A percentile compares a stretch with the other conserved stretches of the same genome.
These are phyloP conservation scores for Hydrochoerus hydrochaeris DNA, from an alignment of 2,113 vertebrate genomes.

Conservation along the genomic window DNA sequence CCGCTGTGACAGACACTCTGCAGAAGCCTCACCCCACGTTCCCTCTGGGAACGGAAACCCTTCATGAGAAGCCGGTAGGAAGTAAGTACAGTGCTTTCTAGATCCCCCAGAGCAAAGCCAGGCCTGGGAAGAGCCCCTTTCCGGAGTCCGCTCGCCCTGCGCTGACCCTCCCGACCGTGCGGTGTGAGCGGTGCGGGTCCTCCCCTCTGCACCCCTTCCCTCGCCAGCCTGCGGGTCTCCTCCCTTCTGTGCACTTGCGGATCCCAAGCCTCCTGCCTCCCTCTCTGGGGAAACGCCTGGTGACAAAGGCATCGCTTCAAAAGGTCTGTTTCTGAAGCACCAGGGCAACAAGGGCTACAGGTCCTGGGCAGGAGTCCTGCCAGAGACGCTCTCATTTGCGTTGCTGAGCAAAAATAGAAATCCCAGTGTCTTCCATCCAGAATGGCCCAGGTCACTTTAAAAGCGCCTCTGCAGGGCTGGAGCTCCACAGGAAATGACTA, in stretches of 20 bases:
- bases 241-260: too few species aligned
- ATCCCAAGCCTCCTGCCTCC: constrained; percentile 8
- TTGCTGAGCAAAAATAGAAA: constrained; percentile 61
- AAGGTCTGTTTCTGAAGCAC: background rate
- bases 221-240: background rate
- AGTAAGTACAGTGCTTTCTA: constrained; percentile 9
- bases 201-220: background rate
- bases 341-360: background rate
- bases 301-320: constrained; percentile 49
- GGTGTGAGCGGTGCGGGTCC: background rate
- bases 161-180: background rate
- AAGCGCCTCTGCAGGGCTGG: constrained; percentile 62
- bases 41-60: background rate
- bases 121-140: background rate
- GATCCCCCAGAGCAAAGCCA: background rate
- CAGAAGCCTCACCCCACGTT: background rate
- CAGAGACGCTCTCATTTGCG: constrained; percentile 62
- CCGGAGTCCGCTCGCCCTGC: background rate
- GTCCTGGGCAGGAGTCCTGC: constrained; percentile 30
- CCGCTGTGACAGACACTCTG: background rate
- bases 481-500: constrained; percentile 74
- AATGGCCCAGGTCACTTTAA: constrained; percentile 72
- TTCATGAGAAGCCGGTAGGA: background rate
- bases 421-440: constrained; percentile 57
- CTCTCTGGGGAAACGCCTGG: constrained; percentile 50